Evolutionary conservation across 2,888 invertebrate genomes (phyloP), one percentile per base, ranked within the genome.

Genomic region (Fabriciana adippe): DNA sequence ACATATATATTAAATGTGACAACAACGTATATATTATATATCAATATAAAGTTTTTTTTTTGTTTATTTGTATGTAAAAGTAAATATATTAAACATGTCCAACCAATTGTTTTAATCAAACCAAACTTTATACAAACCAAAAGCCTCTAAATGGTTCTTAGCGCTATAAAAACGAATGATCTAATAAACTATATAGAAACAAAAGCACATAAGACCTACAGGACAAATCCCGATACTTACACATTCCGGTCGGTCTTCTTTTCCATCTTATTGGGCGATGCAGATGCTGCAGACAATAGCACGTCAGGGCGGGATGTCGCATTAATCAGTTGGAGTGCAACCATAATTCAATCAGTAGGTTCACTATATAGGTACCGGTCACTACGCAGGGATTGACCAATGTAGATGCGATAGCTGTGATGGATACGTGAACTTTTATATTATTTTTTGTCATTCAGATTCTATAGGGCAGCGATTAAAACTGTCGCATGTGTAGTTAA

Each of bases 291-390:
- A 86, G 86, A 92, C 91, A 92, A 92, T 91, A 88, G 90, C 87
- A 83, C 89, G 88, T 91, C 91, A 89, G 85, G 76, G 80, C 81
- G 83, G 81, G 87, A 87, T 87, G 89, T 87, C 92, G 90, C 93
- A 93, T 93, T 93, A 92, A 93, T 93, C 93, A 90, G 92, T 77
- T 82, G 84, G 86, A 86, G 87, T 86, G 84, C 85, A 84, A 85
- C 92, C 92, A 92, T 93, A 92, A 90, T 89, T 93, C 92, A 92
- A 90, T 90, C 91, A 86, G 48, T 59, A 81, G 35, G 61, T 35
- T 53, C 61, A 51, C 50, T 76, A 78, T 78, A 78, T 76, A 75
- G 77, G 68, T 68, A 79, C 79, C 77, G 83, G 85, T 82, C 84
- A 84, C 81, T 87, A 85, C 84, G 83, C 81, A 81, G 75, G 76